Evolutionary conservation across 1,140 invertebrate species (phyloP).

Genomic region (Pogonus chalceus): DNA sequence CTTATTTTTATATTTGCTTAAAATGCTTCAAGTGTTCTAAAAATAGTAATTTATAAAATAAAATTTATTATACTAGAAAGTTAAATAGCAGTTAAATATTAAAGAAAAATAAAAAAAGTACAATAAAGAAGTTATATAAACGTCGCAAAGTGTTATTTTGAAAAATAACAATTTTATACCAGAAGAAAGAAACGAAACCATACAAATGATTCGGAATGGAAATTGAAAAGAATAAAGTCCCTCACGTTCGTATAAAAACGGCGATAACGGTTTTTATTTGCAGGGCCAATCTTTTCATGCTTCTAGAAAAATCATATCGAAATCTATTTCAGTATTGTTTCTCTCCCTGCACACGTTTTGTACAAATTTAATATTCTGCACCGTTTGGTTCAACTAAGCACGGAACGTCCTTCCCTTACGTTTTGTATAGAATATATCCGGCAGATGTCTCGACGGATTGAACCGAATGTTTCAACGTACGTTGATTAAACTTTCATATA

Average conservation of each 20-base stretch:
- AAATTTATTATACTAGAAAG: no score
- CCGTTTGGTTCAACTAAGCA: not conserved
- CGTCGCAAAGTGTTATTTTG: no score
- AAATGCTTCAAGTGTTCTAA: no score
- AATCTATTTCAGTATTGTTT: constrained; percentile 6
- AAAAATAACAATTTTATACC: no score
- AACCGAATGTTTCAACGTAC: not conserved
- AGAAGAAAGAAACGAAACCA: no score
- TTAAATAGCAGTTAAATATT: no score
- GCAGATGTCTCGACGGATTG: not conserved
- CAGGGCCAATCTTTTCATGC: not conserved
- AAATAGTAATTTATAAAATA: no score
- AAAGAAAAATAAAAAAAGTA: no score
- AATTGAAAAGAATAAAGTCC: not conserved
- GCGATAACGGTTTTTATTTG: constrained; percentile 1
- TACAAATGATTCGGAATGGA: not conserved
- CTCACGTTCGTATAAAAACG: not conserved
- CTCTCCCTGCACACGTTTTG: not conserved
- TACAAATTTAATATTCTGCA: constrained; percentile 5
- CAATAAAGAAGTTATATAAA: no score
- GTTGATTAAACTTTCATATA: constrained; percentile 2
- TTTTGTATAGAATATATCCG: no score
- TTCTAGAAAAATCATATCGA: not conserved
- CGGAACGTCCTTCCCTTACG: not conserved
- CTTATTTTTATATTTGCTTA: no score